Conservation (phyloP, 2,888 invertebrate genomes). For the Julus scanicus region DNA sequence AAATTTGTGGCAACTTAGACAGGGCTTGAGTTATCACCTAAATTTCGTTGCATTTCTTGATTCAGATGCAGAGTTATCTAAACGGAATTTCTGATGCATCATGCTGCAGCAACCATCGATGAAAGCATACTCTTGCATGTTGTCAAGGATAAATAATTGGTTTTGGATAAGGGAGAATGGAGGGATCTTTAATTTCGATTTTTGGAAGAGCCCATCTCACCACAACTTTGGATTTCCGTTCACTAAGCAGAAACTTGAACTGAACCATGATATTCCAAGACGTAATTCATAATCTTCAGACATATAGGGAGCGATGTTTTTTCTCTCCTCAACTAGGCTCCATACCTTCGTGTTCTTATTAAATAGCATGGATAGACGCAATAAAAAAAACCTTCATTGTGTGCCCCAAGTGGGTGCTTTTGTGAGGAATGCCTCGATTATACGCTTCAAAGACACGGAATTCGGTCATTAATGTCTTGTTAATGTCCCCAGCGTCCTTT, state of each 20-base stretch:
- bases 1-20: no score
- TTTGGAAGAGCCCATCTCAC: no score
- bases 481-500: not conserved
- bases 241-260: not conserved
- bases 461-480: not conserved
- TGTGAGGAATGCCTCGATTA: conserved; percentile 15
- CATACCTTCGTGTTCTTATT: not conserved
- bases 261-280: not conserved
- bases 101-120: no score
- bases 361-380: not conserved
- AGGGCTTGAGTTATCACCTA: no score
- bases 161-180: no score
- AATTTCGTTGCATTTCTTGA: no score
- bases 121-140: no score
- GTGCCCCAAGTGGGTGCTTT: conserved; percentile 14
- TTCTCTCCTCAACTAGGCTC: not conserved
- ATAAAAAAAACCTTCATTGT: conserved; percentile 7
- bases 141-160: no score
- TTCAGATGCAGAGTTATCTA: no score
- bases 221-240: not conserved
- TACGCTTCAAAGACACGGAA: conserved; percentile 22
- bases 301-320: not conserved
- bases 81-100: no score
- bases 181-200: no score
- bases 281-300: not conserved